phyloP scores from a whole-genome alignment of 2,797 vertebrate genomes.

The Lithobates sylvaticus region DNA sequence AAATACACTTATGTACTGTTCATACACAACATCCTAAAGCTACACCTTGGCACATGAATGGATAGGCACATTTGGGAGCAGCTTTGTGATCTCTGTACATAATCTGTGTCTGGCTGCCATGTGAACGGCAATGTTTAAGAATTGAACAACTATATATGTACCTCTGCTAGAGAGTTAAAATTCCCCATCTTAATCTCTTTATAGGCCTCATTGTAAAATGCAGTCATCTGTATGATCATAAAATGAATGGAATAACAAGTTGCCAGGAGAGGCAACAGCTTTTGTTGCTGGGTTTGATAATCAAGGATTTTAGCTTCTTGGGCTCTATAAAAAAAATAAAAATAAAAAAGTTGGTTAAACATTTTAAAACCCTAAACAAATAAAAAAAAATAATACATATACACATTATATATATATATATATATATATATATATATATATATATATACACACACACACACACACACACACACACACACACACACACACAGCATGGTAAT shows the following conservation, averaged over 20 bases:
- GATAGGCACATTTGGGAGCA: too few species aligned
- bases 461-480: too few species aligned
- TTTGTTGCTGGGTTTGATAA: slow-evolving; percentile 82
- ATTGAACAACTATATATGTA: slow-evolving; percentile 54
- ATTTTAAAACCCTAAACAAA: neutral
- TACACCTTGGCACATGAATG: too few species aligned
- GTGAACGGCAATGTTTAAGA: neutral
- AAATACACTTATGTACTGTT: too few species aligned
- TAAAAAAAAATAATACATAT: too few species aligned
- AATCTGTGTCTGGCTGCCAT: too few species aligned
- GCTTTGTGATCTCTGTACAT: neutral
- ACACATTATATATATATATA: too few species aligned
- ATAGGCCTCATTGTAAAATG: slow-evolving; percentile 66
- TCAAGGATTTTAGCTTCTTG: slow-evolving; percentile 78
- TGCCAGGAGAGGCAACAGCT: slow-evolving; percentile 76
- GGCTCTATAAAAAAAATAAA: slow-evolving; percentile 67
- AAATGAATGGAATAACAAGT: slow-evolving; percentile 75
- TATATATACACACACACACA: too few species aligned
- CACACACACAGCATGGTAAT: neutral
- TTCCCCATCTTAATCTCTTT: slow-evolving; percentile 67
- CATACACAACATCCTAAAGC: too few species aligned
- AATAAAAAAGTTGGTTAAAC: neutral
- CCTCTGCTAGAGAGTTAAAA: slow-evolving; percentile 76
- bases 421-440: too few species aligned
- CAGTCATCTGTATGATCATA: slow-evolving; percentile 37